phyloP scores from a whole-genome alignment of 1,140 invertebrate species.

The Pseudomyrmex pallidus region DNA sequence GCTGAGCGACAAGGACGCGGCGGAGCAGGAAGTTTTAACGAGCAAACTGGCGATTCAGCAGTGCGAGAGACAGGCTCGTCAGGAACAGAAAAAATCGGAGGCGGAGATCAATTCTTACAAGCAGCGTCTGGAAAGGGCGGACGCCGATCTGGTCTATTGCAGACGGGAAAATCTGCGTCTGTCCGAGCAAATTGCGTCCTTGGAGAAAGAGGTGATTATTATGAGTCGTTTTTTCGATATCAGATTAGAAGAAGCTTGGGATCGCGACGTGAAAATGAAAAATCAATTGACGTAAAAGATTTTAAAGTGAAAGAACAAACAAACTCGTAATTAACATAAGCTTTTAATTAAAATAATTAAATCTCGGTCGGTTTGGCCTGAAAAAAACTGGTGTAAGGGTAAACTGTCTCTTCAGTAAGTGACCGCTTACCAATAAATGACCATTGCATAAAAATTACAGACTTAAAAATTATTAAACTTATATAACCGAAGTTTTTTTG shows the following conservation, averaged over 20 bases:
- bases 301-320: not conserved
- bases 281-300: not conserved
- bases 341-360: no score
- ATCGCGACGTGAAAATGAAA: not conserved
- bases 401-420: no score
- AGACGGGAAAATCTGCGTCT: conserved; percentile 91
- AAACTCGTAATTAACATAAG: no score
- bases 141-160: conserved; percentile 91
- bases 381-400: no score
- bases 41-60: conserved; percentile 87
- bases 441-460: no score
- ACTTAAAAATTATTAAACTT: no score
- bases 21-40: conserved; percentile 91
- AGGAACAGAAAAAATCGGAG: conserved; percentile 90
- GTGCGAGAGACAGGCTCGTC: conserved; percentile 89
- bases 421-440: no score
- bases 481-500: no score
- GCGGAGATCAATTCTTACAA: conserved; percentile 91
- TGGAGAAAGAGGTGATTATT: conserved; percentile 90
- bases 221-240: not conserved
- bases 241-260: not conserved
- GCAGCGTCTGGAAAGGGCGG: conserved; percentile 91
- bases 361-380: no score
- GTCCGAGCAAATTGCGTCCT: conserved; percentile 89
- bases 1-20: conserved; percentile 90